Base-by-base conservation (phyloP, 2,888 invertebrate species). In the Metopia argyrocephala region DNA sequence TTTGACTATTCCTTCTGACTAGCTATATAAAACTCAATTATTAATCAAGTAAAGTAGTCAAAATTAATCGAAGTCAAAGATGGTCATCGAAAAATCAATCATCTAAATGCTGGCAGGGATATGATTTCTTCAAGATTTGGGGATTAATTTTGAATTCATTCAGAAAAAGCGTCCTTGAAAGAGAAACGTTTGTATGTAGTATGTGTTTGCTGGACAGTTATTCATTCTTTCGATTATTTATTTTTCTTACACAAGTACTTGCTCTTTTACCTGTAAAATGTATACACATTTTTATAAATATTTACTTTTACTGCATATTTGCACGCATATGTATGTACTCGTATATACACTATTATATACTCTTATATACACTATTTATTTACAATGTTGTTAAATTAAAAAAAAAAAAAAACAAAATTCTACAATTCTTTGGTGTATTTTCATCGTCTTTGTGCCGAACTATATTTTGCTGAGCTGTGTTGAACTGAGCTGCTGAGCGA, bases 341-440 rank as follows among this genome's bases (percentile, higher is more conserved):
- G n/a, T n/a, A n/a, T n/a, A n/a, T n/a, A n/a, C n/a, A n/a, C n/a
- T n/a, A n/a, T n/a, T n/a, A n/a, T n/a, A n/a, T n/a, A n/a, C n/a
- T n/a, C n/a, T n/a, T 6, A 48, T 9, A 64, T 20, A 27, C 48
- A 64, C 48, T 65, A 62, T 62, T 25, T 50, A 52, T 52, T 65
- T 52, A 65, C 21, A 66, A 54, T 31, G 54, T 54, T 54, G 66
- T 66, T 54, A 38, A 66, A 66, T 54, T n/a, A 54, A 38, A 38
- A 54, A 54, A 31, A 66, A 65, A 50, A 21, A 54, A 38, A 38
- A 54, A 54, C 54, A 66, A 65, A 50, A 21, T 66, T 66, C 38
- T 66, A n/a, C 52, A 21, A 66, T 38, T 31, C 66, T 54, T 54
- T 54, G 52, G 38, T 66, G 31, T 38, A 54, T 66, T 66, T 66